phyloP scores from a whole-genome alignment of 1,140 invertebrate species.

The Theocolax elegans region DNA sequence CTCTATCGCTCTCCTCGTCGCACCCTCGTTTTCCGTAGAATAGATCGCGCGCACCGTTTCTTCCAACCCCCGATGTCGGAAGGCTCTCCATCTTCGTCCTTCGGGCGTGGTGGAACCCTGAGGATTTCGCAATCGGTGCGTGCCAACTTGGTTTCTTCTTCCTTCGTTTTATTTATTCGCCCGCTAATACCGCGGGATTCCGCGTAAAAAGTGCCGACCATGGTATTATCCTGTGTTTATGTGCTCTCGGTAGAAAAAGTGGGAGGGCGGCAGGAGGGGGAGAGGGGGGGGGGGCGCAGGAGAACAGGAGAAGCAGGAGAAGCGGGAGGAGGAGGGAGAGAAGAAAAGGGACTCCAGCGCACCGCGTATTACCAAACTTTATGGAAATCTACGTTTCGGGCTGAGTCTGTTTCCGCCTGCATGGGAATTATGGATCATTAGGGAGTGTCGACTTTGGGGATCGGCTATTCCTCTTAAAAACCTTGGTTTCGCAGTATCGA shows the following conservation, averaged over 20 bases:
- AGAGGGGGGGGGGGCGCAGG: neutral
- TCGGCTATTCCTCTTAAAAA: too few relatives aligned
- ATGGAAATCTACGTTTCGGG: too few relatives aligned
- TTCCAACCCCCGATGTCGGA: neutral
- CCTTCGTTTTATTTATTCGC: slow-evolving; percentile 7
- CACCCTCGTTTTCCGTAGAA: neutral
- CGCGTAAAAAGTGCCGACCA: neutral
- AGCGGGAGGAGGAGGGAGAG: neutral
- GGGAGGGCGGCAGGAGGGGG: too few relatives aligned
- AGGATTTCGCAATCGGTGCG: slow-evolving; percentile 29
- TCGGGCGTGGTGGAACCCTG: neutral
- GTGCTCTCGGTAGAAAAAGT: too few relatives aligned
- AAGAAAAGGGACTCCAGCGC: neutral
- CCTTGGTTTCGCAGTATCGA: too few relatives aligned
- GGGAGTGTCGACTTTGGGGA: too few relatives aligned
- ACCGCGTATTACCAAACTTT: too few relatives aligned
- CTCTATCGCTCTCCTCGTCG: neutral
- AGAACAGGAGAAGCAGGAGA: neutral
- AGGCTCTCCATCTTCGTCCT: slow-evolving; percentile 23
- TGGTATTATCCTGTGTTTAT: neutral
- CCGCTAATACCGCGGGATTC: neutral
- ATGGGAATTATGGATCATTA: too few relatives aligned
- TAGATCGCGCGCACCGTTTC: neutral
- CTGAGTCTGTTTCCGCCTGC: too few relatives aligned
- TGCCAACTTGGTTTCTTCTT: neutral